Evolutionary conservation across 64 coral and sea anemone species (phyloP).

Genomic region (Montipora cactus): DNA sequence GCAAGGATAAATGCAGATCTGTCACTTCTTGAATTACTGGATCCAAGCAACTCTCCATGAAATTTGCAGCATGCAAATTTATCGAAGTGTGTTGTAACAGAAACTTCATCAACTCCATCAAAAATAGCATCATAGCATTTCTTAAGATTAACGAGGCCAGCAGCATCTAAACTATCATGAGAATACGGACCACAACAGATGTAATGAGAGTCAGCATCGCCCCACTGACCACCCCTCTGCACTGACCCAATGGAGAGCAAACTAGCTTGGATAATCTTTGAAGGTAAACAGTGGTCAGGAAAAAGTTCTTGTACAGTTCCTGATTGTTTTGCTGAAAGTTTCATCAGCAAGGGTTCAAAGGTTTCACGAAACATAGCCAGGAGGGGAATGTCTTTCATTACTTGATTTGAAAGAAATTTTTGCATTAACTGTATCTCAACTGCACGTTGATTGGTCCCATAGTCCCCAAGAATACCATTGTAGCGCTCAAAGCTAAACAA

Average conservation of each 20-base stretch:
- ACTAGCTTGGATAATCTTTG: slow-evolving; percentile 17
- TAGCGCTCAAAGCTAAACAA: not conserved
- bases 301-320: slow-evolving; percentile 45
- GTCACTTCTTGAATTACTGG: slow-evolving; percentile 34
- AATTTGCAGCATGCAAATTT: slow-evolving; percentile 50
- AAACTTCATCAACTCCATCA: slow-evolving; percentile 36
- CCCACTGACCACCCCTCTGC: slow-evolving; percentile 22
- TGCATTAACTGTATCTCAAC: slow-evolving; percentile 80
- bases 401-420: slow-evolving; percentile 56
- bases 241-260: slow-evolving; percentile 28
- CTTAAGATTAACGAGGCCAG: not conserved
- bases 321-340: slow-evolving; percentile 16
- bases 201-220: not conserved
- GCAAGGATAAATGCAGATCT: slow-evolving; percentile 60
- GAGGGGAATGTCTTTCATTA: slow-evolving; percentile 55
- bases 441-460: slow-evolving; percentile 68
- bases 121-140: not conserved
- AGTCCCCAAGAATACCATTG: slow-evolving; percentile 62
- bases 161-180: not conserved
- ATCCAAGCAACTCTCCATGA: slow-evolving; percentile 48
- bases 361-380: slow-evolving; percentile 42
- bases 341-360: slow-evolving; percentile 52
- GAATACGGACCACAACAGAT: slow-evolving; percentile 39
- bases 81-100: slow-evolving; percentile 48
- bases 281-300: slow-evolving; percentile 2